These are phyloP conservation scores for Allolobophora icterica DNA, from an alignment of 2,888 invertebrate genomes.

Conservation along the genomic window DNA sequence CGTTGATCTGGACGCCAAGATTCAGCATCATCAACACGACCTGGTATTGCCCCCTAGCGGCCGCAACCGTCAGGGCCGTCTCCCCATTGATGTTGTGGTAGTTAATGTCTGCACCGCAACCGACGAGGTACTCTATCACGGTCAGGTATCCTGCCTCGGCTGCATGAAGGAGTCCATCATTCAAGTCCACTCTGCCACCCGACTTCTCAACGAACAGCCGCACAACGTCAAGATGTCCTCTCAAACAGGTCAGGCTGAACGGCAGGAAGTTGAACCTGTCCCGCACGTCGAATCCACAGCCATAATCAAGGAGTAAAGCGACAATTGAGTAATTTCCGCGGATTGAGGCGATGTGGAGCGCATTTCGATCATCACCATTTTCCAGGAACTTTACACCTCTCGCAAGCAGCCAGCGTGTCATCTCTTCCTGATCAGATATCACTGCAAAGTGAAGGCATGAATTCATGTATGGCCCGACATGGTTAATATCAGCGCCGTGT, in stretches of 20 bases:
- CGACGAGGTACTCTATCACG: conserved; percentile 42
- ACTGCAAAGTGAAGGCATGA: conserved; percentile 46
- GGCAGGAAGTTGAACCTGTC: conserved; percentile 45
- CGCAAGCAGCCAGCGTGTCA: conserved; percentile 45
- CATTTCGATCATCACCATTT: conserved; percentile 44
- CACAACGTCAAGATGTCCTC: conserved; percentile 44
- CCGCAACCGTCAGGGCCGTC: conserved; percentile 42
- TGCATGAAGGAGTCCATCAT: conserved; percentile 42
- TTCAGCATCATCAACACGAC: conserved; percentile 42
- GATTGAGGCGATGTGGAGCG: conserved; percentile 46
- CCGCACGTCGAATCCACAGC: conserved; percentile 32
- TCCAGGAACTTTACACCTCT: conserved; percentile 41
- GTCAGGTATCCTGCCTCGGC: conserved; percentile 44
- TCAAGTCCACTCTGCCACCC: conserved; percentile 28
- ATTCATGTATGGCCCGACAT: conserved; percentile 42
- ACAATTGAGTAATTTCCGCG: conserved; percentile 44
- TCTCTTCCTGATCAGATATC: conserved; percentile 38
- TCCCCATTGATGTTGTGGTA: conserved; percentile 39
- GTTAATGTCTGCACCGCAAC: conserved; percentile 43
- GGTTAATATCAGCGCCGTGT: conserved; percentile 46
- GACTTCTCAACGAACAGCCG: conserved; percentile 33
- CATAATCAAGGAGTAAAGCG: conserved; percentile 33
- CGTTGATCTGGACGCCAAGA: conserved; percentile 41
- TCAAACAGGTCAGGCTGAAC: conserved; percentile 43
- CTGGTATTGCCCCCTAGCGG: conserved; percentile 40